Base-by-base conservation (phyloP, 2,888 invertebrate genomes). In the Lycia hirtaria region DNA sequence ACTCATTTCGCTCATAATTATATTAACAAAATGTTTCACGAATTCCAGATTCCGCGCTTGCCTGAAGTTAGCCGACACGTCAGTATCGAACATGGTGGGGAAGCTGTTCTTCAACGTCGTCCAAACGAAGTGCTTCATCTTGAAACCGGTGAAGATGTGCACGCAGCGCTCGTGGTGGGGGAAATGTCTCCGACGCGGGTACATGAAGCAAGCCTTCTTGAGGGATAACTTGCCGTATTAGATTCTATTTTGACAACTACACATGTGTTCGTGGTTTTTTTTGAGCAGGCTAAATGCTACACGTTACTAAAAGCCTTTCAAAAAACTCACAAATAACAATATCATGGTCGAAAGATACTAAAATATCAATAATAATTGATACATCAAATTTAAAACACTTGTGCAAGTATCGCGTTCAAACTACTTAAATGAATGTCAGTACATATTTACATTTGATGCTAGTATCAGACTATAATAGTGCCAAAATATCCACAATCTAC, bases 31-130 rank as follows among this genome's bases (percentile, higher is more conserved):
- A 19, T 12, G 4, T 38, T 38, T 28, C 40, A n/a, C 9, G 14
- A 7, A 15, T 65, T 62, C 4, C 93, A 98, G 98, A 76, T 98
- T 98, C 85, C 95, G 98, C 60, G 95, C 98, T 14, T 99, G 98
- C 79, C 92, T 99, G 66, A 97, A 98, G 83, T 94, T 97, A 87
- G 96, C 97, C 0, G 95, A 95, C 68, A 97, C 97, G 0, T 95
- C 96, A 4, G 96, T 97, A 7, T 96, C 98, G 6, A 97, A 97
- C 79, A 94, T 98, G 87, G 97, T 98, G 51, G 98, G 98, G 2
- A 97, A 96, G 75, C 92, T 98, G 26, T 99, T 98, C 93, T 99
- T 99, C 94, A 98, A 98, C 88, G 93, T 98, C 38, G 96, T 98
- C n/a, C 97, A 97, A 80, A 97, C 97, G 0, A 96, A 97, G 80